Conservation (phyloP, 2,797 vertebrate genomes). For the Liasis olivaceus region DNA sequence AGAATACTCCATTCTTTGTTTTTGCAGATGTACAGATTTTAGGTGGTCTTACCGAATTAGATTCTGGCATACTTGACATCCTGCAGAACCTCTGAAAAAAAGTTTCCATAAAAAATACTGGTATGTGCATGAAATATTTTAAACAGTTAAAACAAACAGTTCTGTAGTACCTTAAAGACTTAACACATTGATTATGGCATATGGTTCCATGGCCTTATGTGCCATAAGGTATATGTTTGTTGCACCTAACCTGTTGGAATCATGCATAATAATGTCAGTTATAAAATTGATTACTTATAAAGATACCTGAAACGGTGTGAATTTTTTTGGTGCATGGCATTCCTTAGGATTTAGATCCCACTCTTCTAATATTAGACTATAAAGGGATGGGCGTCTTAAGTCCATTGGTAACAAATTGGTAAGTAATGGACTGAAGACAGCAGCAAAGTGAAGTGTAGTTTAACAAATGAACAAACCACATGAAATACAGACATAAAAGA, state of each 20-base stretch:
- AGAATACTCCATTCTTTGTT: neutral
- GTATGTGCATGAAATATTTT: neutral
- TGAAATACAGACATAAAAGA: neutral
- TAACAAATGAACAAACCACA: neutral
- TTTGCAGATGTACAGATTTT: neutral
- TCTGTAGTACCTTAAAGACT: neutral
- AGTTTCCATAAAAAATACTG: constrained; percentile 18
- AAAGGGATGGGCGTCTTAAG: neutral
- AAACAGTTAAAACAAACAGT: neutral
- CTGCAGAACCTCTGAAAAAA: constrained; percentile 84
- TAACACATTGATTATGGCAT: neutral
- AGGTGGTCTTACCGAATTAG: constrained; percentile 85
- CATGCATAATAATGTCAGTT: neutral
- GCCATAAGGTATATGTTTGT: neutral
- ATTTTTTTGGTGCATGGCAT: no score
- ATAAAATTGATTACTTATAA: neutral
- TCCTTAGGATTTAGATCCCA: neutral
- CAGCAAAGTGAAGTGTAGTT: neutral
- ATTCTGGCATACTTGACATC: constrained; percentile 93
- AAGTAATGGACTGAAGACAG: neutral
- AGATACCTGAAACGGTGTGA: neutral
- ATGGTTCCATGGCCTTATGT: neutral
- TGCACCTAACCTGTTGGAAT: neutral
- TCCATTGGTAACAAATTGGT: neutral
- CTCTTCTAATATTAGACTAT: neutral